Evolutionary conservation across 2,113 vertebrate genomes (phyloP).

Genomic region (Sinocyclocheilus anshuiensis): DNA sequence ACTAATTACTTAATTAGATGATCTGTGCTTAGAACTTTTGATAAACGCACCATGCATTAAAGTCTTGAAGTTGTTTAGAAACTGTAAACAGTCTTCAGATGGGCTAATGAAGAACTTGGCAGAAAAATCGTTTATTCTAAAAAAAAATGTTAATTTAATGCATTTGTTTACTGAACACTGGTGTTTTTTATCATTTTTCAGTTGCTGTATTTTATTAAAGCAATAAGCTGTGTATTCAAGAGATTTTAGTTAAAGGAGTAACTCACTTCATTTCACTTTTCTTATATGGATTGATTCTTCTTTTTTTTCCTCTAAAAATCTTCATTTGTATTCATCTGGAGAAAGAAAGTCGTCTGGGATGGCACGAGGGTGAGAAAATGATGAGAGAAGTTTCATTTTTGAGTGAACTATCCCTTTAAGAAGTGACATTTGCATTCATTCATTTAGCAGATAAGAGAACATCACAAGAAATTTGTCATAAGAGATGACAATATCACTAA

Average conservation of each 20-base stretch:
- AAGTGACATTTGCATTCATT: not conserved
- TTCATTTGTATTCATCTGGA: too few species aligned
- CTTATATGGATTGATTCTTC: too few species aligned
- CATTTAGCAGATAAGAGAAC: not conserved
- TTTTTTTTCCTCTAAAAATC: too few species aligned
- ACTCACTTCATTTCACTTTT: too few species aligned
- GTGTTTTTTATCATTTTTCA: not conserved
- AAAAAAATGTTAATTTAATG: not conserved
- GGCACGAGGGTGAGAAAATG: too few species aligned
- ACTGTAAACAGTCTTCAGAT: not conserved
- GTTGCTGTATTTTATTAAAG: not conserved
- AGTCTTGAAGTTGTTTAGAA: not conserved
- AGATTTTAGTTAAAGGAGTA: not conserved
- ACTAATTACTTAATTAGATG: not conserved
- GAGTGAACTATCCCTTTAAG: not conserved
- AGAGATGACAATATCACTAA: not conserved
- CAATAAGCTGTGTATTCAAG: not conserved
- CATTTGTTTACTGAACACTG: not conserved
- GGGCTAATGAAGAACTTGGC: not conserved
- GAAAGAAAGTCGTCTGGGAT: too few species aligned
- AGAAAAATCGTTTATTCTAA: not conserved
- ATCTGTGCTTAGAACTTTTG: not conserved
- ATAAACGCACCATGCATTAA: not conserved
- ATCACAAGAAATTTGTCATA: not conserved
- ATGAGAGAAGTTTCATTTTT: too few species aligned